These are phyloP conservation scores for Solea solea DNA, from an alignment of 2,113 vertebrate genomes.

Conservation along the genomic window DNA sequence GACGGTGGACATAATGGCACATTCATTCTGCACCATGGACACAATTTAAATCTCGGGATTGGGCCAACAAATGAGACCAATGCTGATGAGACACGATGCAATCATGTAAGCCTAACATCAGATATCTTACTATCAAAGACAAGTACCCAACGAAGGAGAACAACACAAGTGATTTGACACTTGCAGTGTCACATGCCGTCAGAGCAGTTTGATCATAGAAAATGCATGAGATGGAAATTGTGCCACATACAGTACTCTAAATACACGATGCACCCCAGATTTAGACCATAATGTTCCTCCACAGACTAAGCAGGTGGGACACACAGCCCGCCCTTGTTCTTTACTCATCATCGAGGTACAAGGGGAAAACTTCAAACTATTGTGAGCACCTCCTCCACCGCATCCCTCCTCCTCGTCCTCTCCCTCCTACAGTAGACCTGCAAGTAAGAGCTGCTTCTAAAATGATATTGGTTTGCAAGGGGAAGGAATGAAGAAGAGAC, in stretches of 20 bases:
- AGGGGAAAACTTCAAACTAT: slow-evolving; percentile 72
- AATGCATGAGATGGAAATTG: not conserved
- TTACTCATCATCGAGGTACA: slow-evolving; percentile 58
- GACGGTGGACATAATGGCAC: not conserved
- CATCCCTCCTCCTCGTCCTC: slow-evolving; percentile 61
- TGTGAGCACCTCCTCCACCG: slow-evolving; percentile 62
- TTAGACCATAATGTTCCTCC: slow-evolving; percentile 30
- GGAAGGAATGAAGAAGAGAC: slow-evolving; percentile 20
- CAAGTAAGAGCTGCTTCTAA: slow-evolving; percentile 54
- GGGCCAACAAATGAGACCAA: slow-evolving; percentile 16
- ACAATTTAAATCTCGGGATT: slow-evolving; percentile 1
- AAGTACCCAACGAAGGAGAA: not conserved
- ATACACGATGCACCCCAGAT: slow-evolving; percentile 11
- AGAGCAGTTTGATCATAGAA: not conserved
- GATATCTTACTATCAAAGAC: not conserved
- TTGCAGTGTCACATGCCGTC: not conserved
- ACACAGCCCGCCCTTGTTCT: slow-evolving; percentile 63
- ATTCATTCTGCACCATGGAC: slow-evolving; percentile 15
- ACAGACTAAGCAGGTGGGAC: slow-evolving; percentile 49
- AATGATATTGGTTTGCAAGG: slow-evolving; percentile 32
- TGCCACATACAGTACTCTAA: slow-evolving; percentile 9
- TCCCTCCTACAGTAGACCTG: slow-evolving; percentile 60
- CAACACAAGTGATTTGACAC: not conserved
- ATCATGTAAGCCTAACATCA: not conserved
- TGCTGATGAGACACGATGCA: not conserved